A percentile compares a stretch with the other conserved stretches of the same genome.
Evolutionary conservation across 2,113 vertebrate species (phyloP).

Genomic region (Falco punctatus): DNA sequence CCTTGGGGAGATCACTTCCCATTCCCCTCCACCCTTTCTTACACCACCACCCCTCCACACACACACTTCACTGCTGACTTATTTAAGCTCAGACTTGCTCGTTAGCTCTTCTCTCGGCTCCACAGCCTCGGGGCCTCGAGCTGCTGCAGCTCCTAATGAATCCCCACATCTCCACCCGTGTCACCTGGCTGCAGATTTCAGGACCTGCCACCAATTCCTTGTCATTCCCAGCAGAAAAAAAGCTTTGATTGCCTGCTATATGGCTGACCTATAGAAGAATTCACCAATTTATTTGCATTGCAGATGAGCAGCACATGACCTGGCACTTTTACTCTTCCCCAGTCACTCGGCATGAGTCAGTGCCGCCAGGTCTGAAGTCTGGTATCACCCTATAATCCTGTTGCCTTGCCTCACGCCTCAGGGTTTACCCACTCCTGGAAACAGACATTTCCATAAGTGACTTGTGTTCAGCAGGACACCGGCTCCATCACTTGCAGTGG

Average conservation of each 20-base stretch:
- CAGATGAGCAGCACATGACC: conserved; percentile 10
- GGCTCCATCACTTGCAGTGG: neutral
- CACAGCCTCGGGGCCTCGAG: conserved; percentile 12
- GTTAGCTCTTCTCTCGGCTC: neutral
- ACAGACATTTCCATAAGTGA: neutral
- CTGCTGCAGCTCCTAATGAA: conserved; percentile 11
- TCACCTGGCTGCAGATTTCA: neutral
- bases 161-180: neutral
- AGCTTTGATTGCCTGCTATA: neutral
- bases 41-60: neutral
- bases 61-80: neutral
- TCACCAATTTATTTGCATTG: neutral
- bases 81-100: neutral
- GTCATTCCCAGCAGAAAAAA: neutral
- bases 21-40: neutral
- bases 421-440: neutral
- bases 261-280: neutral
- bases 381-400: neutral
- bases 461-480: neutral
- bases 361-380: neutral
- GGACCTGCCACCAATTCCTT: neutral
- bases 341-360: neutral
- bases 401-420: neutral
- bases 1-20: neutral
- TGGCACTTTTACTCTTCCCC: neutral